Conservation (phyloP, 1,140 invertebrate genomes). For the Drosophila lacteicornis region DNA sequence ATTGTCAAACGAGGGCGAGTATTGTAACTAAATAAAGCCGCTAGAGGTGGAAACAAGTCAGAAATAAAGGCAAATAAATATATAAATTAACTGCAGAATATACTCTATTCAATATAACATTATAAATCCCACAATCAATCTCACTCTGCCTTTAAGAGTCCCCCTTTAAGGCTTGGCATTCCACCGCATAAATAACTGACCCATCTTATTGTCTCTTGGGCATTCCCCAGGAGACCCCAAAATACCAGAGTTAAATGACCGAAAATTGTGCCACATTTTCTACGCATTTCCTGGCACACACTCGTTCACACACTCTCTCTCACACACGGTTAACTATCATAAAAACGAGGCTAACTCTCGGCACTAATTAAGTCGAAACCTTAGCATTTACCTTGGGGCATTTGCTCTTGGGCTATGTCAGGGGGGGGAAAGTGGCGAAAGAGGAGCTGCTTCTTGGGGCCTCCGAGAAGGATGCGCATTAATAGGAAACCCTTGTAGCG, state of each 20-base stretch:
- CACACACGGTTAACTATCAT: constrained; percentile 31
- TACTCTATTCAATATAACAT: no score
- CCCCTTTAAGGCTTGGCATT: background rate
- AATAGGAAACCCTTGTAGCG: constrained; percentile 72
- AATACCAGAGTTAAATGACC: constrained; percentile 49
- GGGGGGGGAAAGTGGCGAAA: background rate
- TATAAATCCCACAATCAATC: background rate
- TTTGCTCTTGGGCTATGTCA: constrained; percentile 2
- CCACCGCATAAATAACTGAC: constrained; percentile 17
- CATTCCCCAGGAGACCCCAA: constrained; percentile 17
- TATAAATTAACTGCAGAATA: background rate
- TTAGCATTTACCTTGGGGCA: constrained; percentile 79
- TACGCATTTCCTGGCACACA: constrained; percentile 33
- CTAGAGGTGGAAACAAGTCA: background rate
- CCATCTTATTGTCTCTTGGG: constrained; percentile 3
- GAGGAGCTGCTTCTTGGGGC: constrained; percentile 20
- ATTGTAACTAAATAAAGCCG: constrained; percentile 33
- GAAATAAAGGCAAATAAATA: background rate
- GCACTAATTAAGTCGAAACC: constrained; percentile 77
- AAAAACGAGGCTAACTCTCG: constrained; percentile 53
- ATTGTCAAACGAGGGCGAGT: constrained; percentile 56
- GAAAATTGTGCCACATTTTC: constrained; percentile 67
- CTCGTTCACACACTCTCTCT: background rate
- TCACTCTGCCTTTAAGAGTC: background rate
- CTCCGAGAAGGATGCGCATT: constrained; percentile 42